Evolutionary conservation across 1,140 invertebrate species (phyloP), one percentile per base, ranked within the genome.

Genomic region (Aphaenogaster ashmeadi): DNA sequence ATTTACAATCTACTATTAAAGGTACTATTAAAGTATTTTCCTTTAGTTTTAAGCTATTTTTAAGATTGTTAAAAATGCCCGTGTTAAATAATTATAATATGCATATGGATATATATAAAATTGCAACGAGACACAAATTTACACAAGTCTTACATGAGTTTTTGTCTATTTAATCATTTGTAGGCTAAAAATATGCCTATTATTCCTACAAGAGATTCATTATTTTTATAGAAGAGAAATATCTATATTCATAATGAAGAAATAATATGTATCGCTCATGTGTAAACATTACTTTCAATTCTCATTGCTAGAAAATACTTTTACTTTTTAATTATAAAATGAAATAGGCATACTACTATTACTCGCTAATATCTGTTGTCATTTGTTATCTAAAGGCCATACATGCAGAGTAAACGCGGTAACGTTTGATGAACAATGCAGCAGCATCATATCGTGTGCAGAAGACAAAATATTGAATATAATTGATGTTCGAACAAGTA

Each of bases 401-500:
- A 79, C 71, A 44, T 86, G 80, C 2, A 94, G 88, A 88, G 89
- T 95, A 75, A 95, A 95, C 83, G 80, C 93, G 1, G 87, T 92
- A 62, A 93, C 78, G 60, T 95, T 95, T 84, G 94, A 95, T 87
- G 62, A 89, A 44, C 92, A 95, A 88, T 94, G 93, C 9, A 95
- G 94, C 81, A 94, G 94, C 58, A 93, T 95, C 36, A 93, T 95
- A 78, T 94, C 95, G 4, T 95, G 94, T 87, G 92, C 92, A 50
- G 93, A 90, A 38, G 94, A 95, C 67, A 94, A 93, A 90, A 71
- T 91, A 21, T 93, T 95, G 58, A 95, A 87, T 88, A 92, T 95
- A n/a, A 93, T 94, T 21, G 95, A 95, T 83, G 90, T 95, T 18
- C 89, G 88, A 84, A 95, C 95, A 6, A 94, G 92, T 66, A 95